Conservation (phyloP, 2,113 vertebrate genomes). For the Etia nguti region DNA sequence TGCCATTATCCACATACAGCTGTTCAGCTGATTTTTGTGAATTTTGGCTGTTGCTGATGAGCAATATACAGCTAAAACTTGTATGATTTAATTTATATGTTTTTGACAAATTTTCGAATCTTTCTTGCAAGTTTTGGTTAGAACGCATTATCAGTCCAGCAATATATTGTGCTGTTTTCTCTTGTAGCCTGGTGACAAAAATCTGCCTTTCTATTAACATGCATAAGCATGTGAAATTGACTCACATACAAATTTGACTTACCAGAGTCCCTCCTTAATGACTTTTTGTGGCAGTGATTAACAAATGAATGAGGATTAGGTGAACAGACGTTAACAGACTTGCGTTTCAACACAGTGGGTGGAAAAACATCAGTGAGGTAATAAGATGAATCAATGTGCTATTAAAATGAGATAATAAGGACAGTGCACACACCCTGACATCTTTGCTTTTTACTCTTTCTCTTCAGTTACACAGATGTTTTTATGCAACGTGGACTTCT, state of each 20-base stretch:
- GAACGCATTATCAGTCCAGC: background rate
- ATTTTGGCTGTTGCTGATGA: background rate
- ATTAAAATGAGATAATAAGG: background rate
- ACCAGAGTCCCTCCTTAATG: background rate
- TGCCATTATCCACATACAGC: background rate
- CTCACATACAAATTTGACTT: background rate
- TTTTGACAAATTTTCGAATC: background rate
- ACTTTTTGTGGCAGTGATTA: background rate
- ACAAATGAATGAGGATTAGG: background rate
- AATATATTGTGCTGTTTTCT: background rate
- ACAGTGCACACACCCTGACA: background rate
- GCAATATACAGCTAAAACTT: background rate
- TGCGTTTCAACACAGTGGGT: background rate
- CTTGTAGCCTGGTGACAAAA: background rate
- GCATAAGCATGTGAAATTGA: background rate
- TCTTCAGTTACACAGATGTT: background rate
- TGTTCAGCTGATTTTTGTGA: background rate
- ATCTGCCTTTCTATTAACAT: background rate
- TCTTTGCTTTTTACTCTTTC: background rate
- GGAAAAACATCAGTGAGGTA: background rate
- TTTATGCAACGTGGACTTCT: background rate
- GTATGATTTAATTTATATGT: background rate
- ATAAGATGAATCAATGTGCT: fast-evolving
- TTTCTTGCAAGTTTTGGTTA: background rate
- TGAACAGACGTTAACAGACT: background rate